phyloP scores from a whole-genome alignment of 2,113 vertebrate genomes.

The Phalacrocorax pelagicus region DNA sequence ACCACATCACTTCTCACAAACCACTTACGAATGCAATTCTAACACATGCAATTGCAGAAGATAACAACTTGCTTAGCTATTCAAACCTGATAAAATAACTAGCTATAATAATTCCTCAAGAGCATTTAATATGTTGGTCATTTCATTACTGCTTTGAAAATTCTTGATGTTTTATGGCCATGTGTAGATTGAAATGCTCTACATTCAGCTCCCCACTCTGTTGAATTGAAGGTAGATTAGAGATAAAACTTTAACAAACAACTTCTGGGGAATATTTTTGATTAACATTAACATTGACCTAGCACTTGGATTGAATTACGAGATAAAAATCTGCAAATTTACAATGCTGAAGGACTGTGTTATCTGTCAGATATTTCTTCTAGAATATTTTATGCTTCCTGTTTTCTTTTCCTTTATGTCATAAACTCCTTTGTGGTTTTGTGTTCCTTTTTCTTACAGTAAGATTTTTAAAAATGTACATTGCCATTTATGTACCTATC shows the following conservation, averaged over 20 bases:
- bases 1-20: conserved; percentile 43
- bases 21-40: not conserved
- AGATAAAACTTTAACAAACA: conserved; percentile 51
- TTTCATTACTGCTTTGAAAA: conserved; percentile 56
- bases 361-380: not conserved
- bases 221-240: conserved; percentile 17
- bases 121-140: conserved; percentile 43
- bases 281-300: not conserved
- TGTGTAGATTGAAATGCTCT: conserved; percentile 35
- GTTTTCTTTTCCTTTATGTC: not conserved
- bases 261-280: not conserved
- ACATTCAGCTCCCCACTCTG: not conserved
- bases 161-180: conserved; percentile 33
- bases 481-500: not conserved
- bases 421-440: not conserved
- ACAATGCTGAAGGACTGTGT: not conserved
- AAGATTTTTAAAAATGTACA: not conserved
- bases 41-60: not conserved
- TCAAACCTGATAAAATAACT: conserved; percentile 9
- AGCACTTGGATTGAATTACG: not conserved
- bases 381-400: not conserved
- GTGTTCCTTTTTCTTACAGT: not conserved
- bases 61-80: not conserved
- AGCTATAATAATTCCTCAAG: conserved; percentile 51
- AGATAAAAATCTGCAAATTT: not conserved